Base-by-base conservation (phyloP, 2,888 invertebrate genomes). In the Phortica magna region DNA sequence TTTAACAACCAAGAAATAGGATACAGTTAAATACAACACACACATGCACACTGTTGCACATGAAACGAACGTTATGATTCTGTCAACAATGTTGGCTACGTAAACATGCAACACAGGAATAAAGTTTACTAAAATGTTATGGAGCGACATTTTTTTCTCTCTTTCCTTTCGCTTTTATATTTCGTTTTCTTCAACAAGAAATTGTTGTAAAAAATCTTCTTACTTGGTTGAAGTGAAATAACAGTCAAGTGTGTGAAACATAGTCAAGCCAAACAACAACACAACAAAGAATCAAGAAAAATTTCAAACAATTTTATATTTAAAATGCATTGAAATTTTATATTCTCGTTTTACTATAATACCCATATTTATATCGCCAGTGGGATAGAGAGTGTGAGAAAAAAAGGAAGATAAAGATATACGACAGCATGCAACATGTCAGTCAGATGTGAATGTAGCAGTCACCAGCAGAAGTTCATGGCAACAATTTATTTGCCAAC, bases 61-160 rank as follows among this genome's bases (percentile, higher is more conserved):
- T 71, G 53, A 42, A 71, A 42, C 70, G 17, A 53, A 74, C 75
- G 73, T 73, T 76, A 84, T 77, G 78, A 80, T 80, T 79, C 83
- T 87, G 80, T 82, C 88, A 78, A 81, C 86, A 87, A 87, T 87
- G 82, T 82, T 79, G 78, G 79, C 81, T 76, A 77, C 78, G 78
- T 80, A 80, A 87, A 75, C 81, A 79, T 78, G 78, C 59, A 59
- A 9, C 3, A 48, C 10, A 48, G 48, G 48, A 14, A 59, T 10
- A 59, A 59, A 59, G 17, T 59, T 10, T 19, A 19, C 4, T 31
- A 31, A 31, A 31, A 31, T 31, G 31, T 4, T 1, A 31, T 4
- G 31, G 31, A 31, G 5, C 31, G 31, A 31, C 31, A 31, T 31
- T 31, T 31, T 3, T 31, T 31, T 31, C 5, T 31, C 12, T 55